Evolutionary conservation across 2,797 vertebrate species (phyloP).

Genomic region (Emys orbicularis): DNA sequence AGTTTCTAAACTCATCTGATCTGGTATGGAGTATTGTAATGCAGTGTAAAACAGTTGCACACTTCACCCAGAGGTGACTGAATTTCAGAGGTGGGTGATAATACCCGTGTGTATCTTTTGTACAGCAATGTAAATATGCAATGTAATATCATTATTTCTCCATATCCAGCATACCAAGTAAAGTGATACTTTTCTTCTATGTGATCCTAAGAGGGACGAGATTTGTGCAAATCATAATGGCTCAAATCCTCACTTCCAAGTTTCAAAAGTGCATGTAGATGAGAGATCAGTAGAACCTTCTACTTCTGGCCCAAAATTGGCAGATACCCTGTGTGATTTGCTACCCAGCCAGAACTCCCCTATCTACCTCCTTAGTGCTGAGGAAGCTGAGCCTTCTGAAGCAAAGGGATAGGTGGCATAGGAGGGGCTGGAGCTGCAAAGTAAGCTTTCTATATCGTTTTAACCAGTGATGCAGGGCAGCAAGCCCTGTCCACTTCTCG

Average conservation of each 20-base stretch:
- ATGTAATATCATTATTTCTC: neutral
- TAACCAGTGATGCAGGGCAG: neutral
- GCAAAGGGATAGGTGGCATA: conserved; percentile 13
- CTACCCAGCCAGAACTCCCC: conserved; percentile 10
- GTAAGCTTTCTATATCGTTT: neutral
- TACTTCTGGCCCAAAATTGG: neutral
- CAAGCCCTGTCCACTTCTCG: neutral
- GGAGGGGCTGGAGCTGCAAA: rapidly evolving
- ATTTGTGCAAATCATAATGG: neutral
- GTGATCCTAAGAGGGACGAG: neutral
- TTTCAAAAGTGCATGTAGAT: neutral
- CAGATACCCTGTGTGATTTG: neutral
- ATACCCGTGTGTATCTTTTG: rapidly evolving
- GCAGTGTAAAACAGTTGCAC: neutral
- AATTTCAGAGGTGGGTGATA: neutral
- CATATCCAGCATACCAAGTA: neutral
- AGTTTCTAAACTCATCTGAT: neutral
- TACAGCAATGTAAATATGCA: neutral
- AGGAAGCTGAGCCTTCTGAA: conserved; percentile 30
- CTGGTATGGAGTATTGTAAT: conserved; percentile 22
- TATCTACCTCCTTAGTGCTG: conserved; percentile 14
- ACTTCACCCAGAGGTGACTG: neutral
- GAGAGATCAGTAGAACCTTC: neutral
- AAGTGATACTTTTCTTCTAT: neutral
- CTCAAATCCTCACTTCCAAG: neutral